These are phyloP conservation scores for Eupithecia abbreviata DNA, from an alignment of 2,888 invertebrate species.

Conservation along the genomic window DNA sequence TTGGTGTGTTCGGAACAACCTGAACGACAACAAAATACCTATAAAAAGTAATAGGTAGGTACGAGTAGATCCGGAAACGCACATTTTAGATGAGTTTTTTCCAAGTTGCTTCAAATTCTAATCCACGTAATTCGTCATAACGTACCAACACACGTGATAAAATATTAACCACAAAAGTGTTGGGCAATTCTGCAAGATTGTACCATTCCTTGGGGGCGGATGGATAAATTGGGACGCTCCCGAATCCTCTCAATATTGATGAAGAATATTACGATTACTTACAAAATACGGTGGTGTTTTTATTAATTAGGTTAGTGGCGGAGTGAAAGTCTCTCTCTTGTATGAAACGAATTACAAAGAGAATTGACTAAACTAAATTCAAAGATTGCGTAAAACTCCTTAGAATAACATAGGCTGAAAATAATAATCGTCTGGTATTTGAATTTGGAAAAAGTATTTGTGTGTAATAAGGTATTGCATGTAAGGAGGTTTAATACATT, in stretches of 20 bases:
- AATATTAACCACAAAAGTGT: conserved; percentile 54
- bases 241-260: conserved; percentile 42
- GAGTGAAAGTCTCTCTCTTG: not conserved
- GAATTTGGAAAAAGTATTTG: not conserved
- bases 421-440: not conserved
- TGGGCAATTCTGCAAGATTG: conserved; percentile 60
- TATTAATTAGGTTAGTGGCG: not conserved
- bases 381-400: not conserved
- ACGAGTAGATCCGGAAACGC: not conserved
- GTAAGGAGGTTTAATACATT: not conserved
- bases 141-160: not conserved
- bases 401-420: not conserved
- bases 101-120: not conserved
- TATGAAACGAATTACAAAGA: no score
- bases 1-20: no score
- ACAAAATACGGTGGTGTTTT: not conserved
- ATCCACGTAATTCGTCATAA: not conserved
- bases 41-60: no score
- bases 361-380: no score
- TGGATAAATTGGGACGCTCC: conserved; percentile 50
- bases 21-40: no score
- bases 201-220: conserved; percentile 55
- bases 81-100: not conserved
- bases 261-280: conserved; percentile 16
- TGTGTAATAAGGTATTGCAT: not conserved